Base-by-base conservation (phyloP, 2,113 vertebrate genomes). In the Pagrus major region DNA sequence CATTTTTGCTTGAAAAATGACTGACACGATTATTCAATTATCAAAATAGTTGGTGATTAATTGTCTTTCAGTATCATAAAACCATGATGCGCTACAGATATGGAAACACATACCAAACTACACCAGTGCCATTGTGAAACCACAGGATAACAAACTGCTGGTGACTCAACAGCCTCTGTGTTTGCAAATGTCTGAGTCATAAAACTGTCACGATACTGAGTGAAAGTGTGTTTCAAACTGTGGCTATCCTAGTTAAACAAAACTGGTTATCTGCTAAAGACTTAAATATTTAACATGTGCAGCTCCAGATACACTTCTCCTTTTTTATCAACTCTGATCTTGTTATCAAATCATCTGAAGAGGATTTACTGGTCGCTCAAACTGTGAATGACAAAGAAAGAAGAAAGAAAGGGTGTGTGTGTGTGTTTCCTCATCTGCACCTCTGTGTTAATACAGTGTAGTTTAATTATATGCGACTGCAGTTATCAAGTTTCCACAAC, bases 291-390 rank as follows among this genome's bases (percentile, higher is more conserved):
- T 15, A 55, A 55, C 41, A n/a, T 37, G 37, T 60, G 44, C 52
- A 59, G 21, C 44, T 46, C 0, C 44, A 68, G 68, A 78, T 83
- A 41, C 73, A 67, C 35, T 33, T 35, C 12, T 44, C 18, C 16
- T n/a, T 20, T 33, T 47, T n/a, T 10, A 29, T 49, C 25, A 23
- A 2, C 39, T 9, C 21, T n/a, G 3, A 61, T 55, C 21, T 16
- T 29, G 6, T n/a, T 60, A 27, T 54, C 61, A 42, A 31, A 23
- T 5, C 10, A 0, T 33, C 4, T 21, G 16, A 8, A 3, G 14
- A 1, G 27, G 8, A 7, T 14, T 42, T 4, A 44, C 6, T 5
- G 18, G 10, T 15, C 20, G 11, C 31, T n/a, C 3, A 56, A 25
- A 27, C 11, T 39, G 18, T 39, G 47, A 31, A 29, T n/a, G 46